Evolutionary conservation across 1,140 invertebrate species (phyloP), one percentile per base, ranked within the genome.

Genomic region (Chironomus striatipennis): DNA sequence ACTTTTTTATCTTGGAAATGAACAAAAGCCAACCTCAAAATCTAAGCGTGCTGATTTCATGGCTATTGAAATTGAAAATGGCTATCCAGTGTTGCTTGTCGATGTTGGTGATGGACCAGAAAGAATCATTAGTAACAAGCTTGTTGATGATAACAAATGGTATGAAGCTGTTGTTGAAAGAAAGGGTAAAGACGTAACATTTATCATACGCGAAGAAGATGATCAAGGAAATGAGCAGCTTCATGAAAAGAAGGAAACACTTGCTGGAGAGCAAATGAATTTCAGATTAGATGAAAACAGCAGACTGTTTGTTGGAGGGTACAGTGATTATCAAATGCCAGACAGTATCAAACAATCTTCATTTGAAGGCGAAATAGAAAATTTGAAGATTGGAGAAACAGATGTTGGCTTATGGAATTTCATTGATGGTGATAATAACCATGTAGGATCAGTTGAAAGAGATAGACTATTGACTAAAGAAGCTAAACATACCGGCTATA

Each of bases 371-470:
- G 87, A 91, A 77, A 92, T 99, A 75, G 96, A 98, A 80, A 94
- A 96, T 74, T 81, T 99, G 0, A 87, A 90, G 73, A 91, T 98
- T 77, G 96, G 96, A 17, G 93, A 95, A 42, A 90, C 89, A 12
- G 91, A 90, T 4, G 88, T 98, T 15, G 96, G 96, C 0, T 85
- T 99, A 15, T 99, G 97, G 97, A 98, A 99, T 84, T 97, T 97
- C 79, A 84, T 89, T 7, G 89, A 91, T 65, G 90, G 88, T 24
- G 89, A 90, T 47, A 90, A 93, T 47, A 93, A 94, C 74, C 84
- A 89, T 72, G 83, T 89, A 76, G 92, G 90, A 7, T 91, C 93
- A 0, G 79, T 83, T 12, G 90, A 92, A 79, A 90, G 43, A 0
- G 75, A 79, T 15, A 76, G 79, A 15, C 74, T 83, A 43, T 42